These are phyloP conservation scores for human DNA, from an alignment of 2,113 vertebrate species.

Conservation along the genomic window GRCh38 chr9:118785501-118786000, in stretches of 20 bases:
- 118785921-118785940: neutral
- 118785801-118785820: neutral
- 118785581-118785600: constrained; percentile 15
- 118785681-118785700: neutral
- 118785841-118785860: neutral
- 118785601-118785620: constrained; percentile 69
- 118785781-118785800: neutral
- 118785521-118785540: neutral
- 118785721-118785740: neutral
- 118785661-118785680: constrained; percentile 55
- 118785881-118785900: neutral
- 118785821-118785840: neutral
- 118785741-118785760: neutral
- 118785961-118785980: neutral
- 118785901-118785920: neutral
- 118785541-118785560: neutral
- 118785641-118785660: constrained; percentile 48
- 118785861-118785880: neutral
- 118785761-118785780: constrained; percentile 50
- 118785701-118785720: constrained; percentile 23
- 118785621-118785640: constrained; percentile 57
- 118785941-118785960: neutral
- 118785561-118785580: neutral
- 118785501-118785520: neutral
- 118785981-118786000: neutral